phyloP scores from a whole-genome alignment of 2,888 invertebrate species.

The Hetaerina titia region DNA sequence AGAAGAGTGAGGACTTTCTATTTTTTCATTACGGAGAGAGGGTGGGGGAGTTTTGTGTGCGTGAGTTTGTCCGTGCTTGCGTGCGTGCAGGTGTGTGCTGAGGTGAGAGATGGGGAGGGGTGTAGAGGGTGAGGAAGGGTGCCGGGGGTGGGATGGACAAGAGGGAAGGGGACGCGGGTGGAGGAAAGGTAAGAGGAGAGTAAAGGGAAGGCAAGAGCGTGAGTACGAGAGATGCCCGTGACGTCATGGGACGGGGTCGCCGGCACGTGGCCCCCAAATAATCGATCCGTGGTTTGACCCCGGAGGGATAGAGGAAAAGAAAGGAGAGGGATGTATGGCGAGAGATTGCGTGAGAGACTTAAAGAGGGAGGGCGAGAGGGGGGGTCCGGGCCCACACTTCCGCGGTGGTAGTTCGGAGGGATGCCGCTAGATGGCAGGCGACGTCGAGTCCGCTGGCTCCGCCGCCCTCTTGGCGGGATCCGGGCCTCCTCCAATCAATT shows the following conservation, averaged over 20 bases:
- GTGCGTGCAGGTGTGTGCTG: background rate
- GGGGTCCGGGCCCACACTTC: background rate
- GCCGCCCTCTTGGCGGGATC: slow-evolving; percentile 30
- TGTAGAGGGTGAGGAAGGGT: background rate
- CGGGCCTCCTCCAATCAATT: slow-evolving; percentile 49
- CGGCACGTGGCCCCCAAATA: slow-evolving; percentile 64
- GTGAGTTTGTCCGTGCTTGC: background rate
- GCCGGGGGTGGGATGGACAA: background rate
- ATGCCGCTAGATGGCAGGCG: slow-evolving; percentile 56
- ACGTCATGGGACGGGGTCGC: slow-evolving; percentile 61
- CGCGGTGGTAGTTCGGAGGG: slow-evolving; percentile 23
- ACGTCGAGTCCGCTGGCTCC: slow-evolving; percentile 23
- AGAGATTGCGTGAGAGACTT: background rate
- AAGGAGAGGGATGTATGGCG: background rate
- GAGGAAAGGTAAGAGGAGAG: slow-evolving; percentile 16
- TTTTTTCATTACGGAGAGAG: slow-evolving; percentile 26
- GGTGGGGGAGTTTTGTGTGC: background rate
- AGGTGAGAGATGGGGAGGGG: background rate
- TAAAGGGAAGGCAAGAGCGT: slow-evolving; percentile 34
- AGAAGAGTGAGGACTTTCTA: background rate
- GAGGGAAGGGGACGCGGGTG: background rate
- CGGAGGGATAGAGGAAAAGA: slow-evolving; percentile 45
- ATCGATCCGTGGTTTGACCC: slow-evolving; percentile 64
- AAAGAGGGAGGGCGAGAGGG: background rate
- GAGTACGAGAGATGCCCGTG: slow-evolving; percentile 66